Percentiles rank a stretch among this genome's conserved stretches.
phyloP scores from a whole-genome alignment of 2,797 vertebrate genomes.

The Luscinia megarhynchos region DNA sequence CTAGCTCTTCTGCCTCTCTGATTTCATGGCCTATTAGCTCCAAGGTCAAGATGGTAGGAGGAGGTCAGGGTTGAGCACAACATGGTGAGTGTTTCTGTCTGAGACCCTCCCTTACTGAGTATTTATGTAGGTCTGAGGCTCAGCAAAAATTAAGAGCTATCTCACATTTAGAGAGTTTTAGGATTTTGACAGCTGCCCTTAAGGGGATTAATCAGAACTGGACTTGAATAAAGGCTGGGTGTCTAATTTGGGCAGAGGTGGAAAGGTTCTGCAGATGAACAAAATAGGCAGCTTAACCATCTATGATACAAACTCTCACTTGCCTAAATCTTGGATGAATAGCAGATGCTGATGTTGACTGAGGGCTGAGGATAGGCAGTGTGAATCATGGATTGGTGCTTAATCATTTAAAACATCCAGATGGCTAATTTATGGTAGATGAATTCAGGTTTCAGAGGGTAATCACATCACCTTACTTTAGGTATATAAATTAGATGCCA shows the following conservation, averaged over 20 bases:
- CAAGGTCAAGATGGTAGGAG: background rate
- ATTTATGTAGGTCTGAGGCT: background rate
- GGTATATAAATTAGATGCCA: background rate
- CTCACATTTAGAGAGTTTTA: background rate
- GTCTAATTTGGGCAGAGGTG: background rate
- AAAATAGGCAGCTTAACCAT: background rate
- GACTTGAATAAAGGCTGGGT: background rate
- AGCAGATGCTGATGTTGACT: background rate
- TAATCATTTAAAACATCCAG: constrained; percentile 45
- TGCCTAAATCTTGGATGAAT: background rate
- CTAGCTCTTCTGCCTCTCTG: background rate
- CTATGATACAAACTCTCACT: background rate
- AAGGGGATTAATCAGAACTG: background rate
- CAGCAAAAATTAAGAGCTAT: background rate
- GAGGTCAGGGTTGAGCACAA: background rate
- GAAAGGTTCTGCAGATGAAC: background rate
- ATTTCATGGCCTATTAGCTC: background rate
- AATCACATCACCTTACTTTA: constrained; percentile 19
- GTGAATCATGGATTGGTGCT: background rate
- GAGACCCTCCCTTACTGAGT: background rate
- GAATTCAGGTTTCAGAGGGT: background rate
- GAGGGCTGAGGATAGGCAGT: background rate
- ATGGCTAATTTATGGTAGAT: constrained; percentile 40
- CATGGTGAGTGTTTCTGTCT: rapidly evolving
- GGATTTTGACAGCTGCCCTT: background rate